A percentile compares a stretch with the other conserved stretches of the same genome.
Evolutionary conservation across 2,113 vertebrate genomes (phyloP).

Genomic region (Meles meles): DNA sequence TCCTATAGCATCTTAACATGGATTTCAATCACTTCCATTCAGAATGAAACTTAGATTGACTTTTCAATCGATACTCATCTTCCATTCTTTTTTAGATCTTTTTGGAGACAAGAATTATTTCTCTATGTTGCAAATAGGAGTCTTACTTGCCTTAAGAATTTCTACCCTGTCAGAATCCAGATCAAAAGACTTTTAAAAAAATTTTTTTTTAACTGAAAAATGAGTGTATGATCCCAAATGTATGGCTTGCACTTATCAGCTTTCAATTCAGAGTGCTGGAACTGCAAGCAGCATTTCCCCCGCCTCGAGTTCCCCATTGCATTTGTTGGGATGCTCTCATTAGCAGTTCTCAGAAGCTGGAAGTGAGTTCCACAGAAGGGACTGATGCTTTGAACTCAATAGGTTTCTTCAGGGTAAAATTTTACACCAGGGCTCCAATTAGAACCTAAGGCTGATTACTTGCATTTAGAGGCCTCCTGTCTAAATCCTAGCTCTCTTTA

Average conservation of each 20-base stretch:
- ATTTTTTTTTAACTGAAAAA: neutral
- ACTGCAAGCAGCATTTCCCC: neutral
- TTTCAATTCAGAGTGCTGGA: neutral
- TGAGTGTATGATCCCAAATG: neutral
- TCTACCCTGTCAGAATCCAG: neutral
- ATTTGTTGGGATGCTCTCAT: neutral
- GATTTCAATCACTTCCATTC: constrained; percentile 3
- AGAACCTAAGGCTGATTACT: constrained; percentile 21
- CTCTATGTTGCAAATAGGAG: neutral
- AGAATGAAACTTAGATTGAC: constrained; percentile 33
- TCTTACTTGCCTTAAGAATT: neutral
- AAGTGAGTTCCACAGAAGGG: neutral
- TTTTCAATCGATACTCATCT: neutral
- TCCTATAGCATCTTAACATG: neutral
- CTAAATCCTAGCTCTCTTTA: neutral
- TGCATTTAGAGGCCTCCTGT: neutral
- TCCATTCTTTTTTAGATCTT: neutral
- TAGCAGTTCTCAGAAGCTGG: neutral
- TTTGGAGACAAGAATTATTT: neutral
- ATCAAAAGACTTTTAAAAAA: neutral
- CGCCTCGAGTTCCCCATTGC: neutral
- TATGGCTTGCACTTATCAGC: neutral
- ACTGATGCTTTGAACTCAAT: neutral
- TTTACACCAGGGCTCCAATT: constrained; percentile 15
- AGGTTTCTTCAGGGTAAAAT: constrained; percentile 1